Conservation (phyloP, 2,797 vertebrate species). For the Argyrosomus regius region DNA sequence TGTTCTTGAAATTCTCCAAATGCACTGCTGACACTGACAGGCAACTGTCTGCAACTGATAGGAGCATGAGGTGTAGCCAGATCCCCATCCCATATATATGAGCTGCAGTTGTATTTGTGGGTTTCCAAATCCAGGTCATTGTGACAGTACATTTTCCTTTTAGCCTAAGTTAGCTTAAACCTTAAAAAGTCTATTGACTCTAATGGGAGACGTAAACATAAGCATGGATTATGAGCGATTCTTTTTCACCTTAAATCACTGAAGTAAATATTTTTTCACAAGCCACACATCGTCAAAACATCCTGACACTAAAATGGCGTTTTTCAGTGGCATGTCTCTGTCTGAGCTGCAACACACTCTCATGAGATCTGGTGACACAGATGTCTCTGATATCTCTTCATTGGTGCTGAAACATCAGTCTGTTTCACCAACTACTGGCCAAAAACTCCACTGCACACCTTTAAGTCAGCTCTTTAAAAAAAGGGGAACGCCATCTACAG, state of each 20-base stretch:
- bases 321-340: too few species aligned
- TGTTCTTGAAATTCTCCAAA: conserved; percentile 35
- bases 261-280: too few species aligned
- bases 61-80: neutral
- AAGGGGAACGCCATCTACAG: neutral
- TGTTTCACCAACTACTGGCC: neutral
- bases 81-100: neutral
- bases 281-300: too few species aligned
- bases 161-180: neutral
- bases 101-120: neutral
- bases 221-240: too few species aligned
- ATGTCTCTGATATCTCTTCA: too few species aligned
- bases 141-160: neutral
- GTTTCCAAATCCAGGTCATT: conserved; percentile 11
- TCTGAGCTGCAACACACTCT: too few species aligned
- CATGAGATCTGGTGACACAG: too few species aligned
- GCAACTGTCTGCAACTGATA: conserved; percentile 29
- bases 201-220: too few species aligned
- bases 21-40: conserved; percentile 15
- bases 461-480: neutral
- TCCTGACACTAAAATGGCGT: too few species aligned
- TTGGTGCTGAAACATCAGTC: too few species aligned
- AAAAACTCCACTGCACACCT: neutral
- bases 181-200: neutral
- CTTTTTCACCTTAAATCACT: too few species aligned